Conservation (phyloP, 2,797 vertebrate genomes). For the Neoniphon sammara region DNA sequence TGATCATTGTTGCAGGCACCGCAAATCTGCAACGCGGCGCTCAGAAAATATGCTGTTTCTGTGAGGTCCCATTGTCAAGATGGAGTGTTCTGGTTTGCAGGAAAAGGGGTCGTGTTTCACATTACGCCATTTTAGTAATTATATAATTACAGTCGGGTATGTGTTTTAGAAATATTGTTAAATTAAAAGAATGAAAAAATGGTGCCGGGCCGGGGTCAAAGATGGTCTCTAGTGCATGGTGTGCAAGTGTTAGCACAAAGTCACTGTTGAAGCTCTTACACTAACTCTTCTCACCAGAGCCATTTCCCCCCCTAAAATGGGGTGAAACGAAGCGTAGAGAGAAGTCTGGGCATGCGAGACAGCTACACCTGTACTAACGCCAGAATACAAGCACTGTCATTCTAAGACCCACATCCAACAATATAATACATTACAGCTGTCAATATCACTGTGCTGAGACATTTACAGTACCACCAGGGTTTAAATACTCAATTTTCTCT, state of each 20-base stretch:
- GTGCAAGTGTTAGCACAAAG: slow-evolving; percentile 7
- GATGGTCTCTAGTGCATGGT: slow-evolving; percentile 24
- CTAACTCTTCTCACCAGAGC: slow-evolving; percentile 37
- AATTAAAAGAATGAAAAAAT: slow-evolving; percentile 15
- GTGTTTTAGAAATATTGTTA: slow-evolving; percentile 20
- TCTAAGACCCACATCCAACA: slow-evolving; percentile 35
- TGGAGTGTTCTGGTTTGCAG: slow-evolving; percentile 21
- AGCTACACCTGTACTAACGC: slow-evolving; percentile 57
- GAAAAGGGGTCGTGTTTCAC: background rate
- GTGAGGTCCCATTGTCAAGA: slow-evolving; percentile 52
- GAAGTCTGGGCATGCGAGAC: slow-evolving; percentile 35
- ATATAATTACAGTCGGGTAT: slow-evolving; percentile 26
- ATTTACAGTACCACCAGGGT: slow-evolving; percentile 35
- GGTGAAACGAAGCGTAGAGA: slow-evolving; percentile 59
- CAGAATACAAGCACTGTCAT: slow-evolving; percentile 45
- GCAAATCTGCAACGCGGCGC: slow-evolving; percentile 59
- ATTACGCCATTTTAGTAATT: slow-evolving; percentile 41
- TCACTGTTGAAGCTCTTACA: slow-evolving; percentile 20
- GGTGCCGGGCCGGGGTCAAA: slow-evolving; percentile 14
- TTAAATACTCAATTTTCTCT: slow-evolving; percentile 43
- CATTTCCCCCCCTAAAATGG: slow-evolving; percentile 46
- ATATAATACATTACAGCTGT: slow-evolving; percentile 47
- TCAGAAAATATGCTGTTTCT: slow-evolving; percentile 43
- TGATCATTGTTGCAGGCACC: slow-evolving; percentile 62
- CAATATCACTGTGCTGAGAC: slow-evolving; percentile 33